These are phyloP conservation scores for Falco biarmicus DNA, from an alignment of 2,797 vertebrate genomes.

Conservation along the genomic window DNA sequence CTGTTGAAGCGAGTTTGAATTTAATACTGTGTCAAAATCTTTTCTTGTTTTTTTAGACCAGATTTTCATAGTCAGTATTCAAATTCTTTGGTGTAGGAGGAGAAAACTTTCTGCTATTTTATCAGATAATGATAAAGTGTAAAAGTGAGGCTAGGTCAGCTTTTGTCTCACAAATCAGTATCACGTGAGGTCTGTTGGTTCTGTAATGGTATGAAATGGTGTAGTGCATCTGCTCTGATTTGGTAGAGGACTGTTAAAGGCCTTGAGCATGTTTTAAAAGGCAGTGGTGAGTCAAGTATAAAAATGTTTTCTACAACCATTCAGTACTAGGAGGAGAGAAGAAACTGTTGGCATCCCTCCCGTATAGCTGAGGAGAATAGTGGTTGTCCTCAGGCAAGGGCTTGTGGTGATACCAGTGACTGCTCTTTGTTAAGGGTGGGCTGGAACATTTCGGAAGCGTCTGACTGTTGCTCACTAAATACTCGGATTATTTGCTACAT, in stretches of 20 bases:
- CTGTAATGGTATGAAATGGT: background rate
- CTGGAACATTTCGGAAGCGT: background rate
- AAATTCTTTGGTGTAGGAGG: background rate
- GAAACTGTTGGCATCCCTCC: background rate
- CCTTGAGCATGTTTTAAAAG: background rate
- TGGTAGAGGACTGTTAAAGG: background rate
- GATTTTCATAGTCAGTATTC: background rate
- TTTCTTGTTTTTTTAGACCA: background rate
- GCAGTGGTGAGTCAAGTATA: background rate
- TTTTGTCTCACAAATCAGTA: background rate
- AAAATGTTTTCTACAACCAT: background rate
- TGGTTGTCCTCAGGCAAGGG: background rate
- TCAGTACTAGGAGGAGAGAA: background rate
- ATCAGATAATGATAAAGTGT: background rate
- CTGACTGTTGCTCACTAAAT: background rate
- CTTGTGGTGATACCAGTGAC: background rate
- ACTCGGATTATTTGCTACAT: accelerated
- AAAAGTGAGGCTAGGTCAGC: background rate
- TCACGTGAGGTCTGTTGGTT: no score
- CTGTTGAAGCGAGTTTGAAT: background rate
- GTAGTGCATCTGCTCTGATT: background rate
- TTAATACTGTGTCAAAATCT: background rate
- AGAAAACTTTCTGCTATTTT: background rate
- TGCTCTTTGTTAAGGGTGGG: background rate
- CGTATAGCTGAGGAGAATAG: background rate